phyloP scores from a whole-genome alignment of 2,888 invertebrate genomes.

The Horisme vitalbata region DNA sequence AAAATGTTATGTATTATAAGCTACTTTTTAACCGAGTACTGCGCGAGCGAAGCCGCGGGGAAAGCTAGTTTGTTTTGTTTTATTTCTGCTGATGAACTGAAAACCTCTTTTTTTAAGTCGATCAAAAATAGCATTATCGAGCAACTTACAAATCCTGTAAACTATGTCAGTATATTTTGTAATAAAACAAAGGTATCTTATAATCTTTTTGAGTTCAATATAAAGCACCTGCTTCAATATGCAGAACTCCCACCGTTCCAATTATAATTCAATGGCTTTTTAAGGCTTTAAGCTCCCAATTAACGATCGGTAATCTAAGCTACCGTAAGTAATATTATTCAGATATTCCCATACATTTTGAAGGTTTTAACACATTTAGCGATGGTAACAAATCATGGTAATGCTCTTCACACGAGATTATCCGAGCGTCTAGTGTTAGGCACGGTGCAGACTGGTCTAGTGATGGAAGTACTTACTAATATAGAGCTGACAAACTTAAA shows the following conservation, averaged over 20 bases:
- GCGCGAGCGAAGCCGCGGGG: too few species aligned
- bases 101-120: too few species aligned
- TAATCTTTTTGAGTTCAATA: too few species aligned
- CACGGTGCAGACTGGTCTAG: conserved; percentile 10
- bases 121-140: too few species aligned
- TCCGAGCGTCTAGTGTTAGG: conserved; percentile 21
- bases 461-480: background rate
- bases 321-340: conserved; percentile 27
- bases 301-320: conserved; percentile 21
- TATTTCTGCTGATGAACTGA: too few species aligned
- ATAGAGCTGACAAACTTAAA: too few species aligned
- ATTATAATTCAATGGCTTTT: conserved; percentile 14
- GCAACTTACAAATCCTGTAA: too few species aligned
- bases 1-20: too few species aligned
- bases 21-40: too few species aligned
- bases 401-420: conserved; percentile 36
- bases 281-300: conserved; percentile 20
- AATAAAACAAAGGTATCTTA: too few species aligned
- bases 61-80: too few species aligned
- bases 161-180: too few species aligned
- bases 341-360: conserved; percentile 23
- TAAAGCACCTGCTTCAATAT: background rate
- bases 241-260: conserved; percentile 12
- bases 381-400: conserved; percentile 35
- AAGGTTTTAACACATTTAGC: conserved; percentile 32